Conservation (phyloP, 2,113 vertebrate species). For the Oreotrochilus melanogaster region DNA sequence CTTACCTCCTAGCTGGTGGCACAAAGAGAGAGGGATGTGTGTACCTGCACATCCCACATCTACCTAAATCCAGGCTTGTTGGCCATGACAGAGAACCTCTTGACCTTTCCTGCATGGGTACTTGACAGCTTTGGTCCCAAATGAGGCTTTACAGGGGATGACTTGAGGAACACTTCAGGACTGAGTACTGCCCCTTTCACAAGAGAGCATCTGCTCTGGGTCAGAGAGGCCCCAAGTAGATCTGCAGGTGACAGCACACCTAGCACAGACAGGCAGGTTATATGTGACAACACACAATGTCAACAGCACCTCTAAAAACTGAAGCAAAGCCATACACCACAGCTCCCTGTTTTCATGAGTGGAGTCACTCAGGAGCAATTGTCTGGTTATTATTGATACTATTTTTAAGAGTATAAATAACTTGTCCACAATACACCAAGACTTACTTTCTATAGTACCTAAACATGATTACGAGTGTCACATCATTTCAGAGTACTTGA, state of each 20-base stretch:
- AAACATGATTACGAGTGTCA: slow-evolving; percentile 39
- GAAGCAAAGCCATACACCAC: neutral
- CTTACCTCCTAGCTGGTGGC: neutral
- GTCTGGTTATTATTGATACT: slow-evolving; percentile 13
- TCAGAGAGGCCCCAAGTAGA: neutral
- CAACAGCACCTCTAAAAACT: slow-evolving; percentile 12
- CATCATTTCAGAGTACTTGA: neutral
- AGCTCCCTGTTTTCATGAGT: neutral
- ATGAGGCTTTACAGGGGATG: neutral
- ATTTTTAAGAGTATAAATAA: slow-evolving; percentile 51
- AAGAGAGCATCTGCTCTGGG: neutral
- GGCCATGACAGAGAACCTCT: neutral
- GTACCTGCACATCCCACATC: rapidly evolving
- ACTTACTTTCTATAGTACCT: neutral
- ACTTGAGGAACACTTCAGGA: slow-evolving; percentile 28
- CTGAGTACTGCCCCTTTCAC: slow-evolving; percentile 17
- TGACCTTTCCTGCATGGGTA: neutral
- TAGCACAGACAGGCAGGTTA: neutral
- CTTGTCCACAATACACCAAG: slow-evolving; percentile 15
- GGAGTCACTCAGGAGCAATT: neutral
- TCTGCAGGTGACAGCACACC: neutral
- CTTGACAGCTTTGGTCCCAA: neutral
- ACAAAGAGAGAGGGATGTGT: neutral
- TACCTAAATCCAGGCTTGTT: neutral
- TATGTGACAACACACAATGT: neutral